These are phyloP conservation scores for Dasysyrphus albostriatus DNA, from an alignment of 2,888 invertebrate genomes.

Conservation along the genomic window DNA sequence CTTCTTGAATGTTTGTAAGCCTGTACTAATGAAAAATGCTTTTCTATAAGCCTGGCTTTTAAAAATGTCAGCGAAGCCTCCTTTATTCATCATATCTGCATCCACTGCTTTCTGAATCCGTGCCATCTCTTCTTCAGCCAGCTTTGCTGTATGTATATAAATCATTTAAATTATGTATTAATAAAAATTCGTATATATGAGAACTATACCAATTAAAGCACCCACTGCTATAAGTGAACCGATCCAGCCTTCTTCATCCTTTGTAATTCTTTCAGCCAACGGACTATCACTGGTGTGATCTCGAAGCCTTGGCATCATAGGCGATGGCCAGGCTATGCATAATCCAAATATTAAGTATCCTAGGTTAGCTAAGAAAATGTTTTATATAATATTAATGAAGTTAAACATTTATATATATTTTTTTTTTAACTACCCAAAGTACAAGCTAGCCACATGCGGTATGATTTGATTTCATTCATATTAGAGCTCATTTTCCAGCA, in stretches of 20 bases:
- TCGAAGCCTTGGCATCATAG: slow-evolving; percentile 87
- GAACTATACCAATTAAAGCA: slow-evolving; percentile 86
- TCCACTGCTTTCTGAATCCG: slow-evolving; percentile 85
- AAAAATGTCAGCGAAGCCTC: slow-evolving; percentile 85
- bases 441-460: neutral
- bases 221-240: slow-evolving; percentile 89
- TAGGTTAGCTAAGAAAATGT: slow-evolving; percentile 86
- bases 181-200: neutral
- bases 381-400: neutral
- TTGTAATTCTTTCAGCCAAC: slow-evolving; percentile 84
- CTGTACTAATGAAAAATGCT: slow-evolving; percentile 90
- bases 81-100: slow-evolving; percentile 83
- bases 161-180: neutral
- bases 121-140: slow-evolving; percentile 87
- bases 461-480: neutral
- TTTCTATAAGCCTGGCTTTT: slow-evolving; percentile 89
- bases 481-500: no score
- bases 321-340: slow-evolving; percentile 90
- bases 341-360: slow-evolving; percentile 88
- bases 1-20: slow-evolving; percentile 92
- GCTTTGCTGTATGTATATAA: slow-evolving; percentile 80
- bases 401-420: neutral
- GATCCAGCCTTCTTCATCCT: slow-evolving; percentile 89
- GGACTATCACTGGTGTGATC: slow-evolving; percentile 80
- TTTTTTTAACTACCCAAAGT: neutral